Conservation (phyloP, 2,113 vertebrate genomes). For the Anolis carolinensis region DNA sequence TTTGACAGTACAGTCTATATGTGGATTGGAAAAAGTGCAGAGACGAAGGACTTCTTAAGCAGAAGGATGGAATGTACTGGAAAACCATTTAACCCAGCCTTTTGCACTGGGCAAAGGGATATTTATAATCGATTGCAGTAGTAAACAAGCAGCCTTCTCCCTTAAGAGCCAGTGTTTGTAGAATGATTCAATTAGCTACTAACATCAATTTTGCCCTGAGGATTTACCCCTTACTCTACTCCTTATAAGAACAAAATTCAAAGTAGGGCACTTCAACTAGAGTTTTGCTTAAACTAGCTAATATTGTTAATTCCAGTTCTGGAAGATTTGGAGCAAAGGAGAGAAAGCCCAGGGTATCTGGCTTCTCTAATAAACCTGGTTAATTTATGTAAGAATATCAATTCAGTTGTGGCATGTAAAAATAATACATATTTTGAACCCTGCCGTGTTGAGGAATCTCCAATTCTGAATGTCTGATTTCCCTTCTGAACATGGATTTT, state of each 20-base stretch:
- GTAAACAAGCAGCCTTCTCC: not conserved
- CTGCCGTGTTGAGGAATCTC: not conserved
- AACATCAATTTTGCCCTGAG: not conserved
- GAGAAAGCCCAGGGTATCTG: not conserved
- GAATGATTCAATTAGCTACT: not conserved
- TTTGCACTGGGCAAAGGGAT: slow-evolving; percentile 3
- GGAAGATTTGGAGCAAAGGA: not conserved
- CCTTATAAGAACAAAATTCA: not conserved
- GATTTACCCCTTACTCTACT: not conserved
- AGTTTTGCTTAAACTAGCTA: not conserved
- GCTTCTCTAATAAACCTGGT: not conserved
- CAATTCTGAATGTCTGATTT: slow-evolving; percentile 19
- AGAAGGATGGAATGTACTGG: not conserved
- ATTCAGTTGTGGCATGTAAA: not conserved
- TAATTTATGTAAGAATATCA: slow-evolving; percentile 13
- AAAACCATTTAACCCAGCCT: not conserved
- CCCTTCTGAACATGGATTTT: slow-evolving; percentile 16
- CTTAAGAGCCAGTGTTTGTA: not conserved
- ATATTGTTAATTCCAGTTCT: not conserved
- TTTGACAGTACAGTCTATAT: not conserved
- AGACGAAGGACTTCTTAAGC: too few relatives aligned
- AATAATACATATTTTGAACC: not conserved
- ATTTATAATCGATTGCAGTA: not conserved
- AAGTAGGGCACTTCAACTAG: not conserved
- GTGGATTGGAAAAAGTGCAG: not conserved